phyloP scores from a whole-genome alignment of 2,113 vertebrate species.

The Todiramphus saurophagus region DNA sequence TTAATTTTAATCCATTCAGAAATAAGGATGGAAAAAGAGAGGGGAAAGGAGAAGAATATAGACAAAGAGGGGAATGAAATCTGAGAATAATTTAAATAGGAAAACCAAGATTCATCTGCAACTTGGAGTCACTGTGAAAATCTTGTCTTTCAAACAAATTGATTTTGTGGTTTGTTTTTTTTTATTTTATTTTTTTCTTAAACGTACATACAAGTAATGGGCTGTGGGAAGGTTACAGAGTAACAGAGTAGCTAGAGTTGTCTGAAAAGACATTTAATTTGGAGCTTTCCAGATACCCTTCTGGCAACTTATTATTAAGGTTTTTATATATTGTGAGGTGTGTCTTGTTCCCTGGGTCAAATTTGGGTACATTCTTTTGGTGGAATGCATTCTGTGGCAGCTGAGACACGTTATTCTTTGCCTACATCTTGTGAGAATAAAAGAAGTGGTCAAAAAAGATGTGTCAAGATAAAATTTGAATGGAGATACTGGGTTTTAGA shows the following conservation, averaged over 20 bases:
- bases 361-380: constrained; percentile 4
- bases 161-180: background rate
- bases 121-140: background rate
- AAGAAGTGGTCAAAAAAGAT: background rate
- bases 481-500: background rate
- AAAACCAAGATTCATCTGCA: background rate
- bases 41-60: background rate
- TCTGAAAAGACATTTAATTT: constrained; percentile 38
- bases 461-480: constrained; percentile 15
- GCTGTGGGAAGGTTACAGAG: background rate
- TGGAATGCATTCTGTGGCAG: constrained; percentile 12
- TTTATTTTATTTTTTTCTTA: background rate
- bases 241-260: constrained; percentile 12
- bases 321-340: background rate
- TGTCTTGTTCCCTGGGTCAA: constrained; percentile 45
- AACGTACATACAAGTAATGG: background rate
- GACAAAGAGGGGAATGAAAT: background rate
- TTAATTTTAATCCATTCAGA: constrained; percentile 41
- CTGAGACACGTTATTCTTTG: constrained; percentile 10
- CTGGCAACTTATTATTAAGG: constrained; percentile 17
- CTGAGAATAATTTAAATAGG: constrained; percentile 9
- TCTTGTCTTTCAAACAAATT: background rate
- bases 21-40: background rate
- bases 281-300: constrained; percentile 37
- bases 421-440: background rate